Percentiles rank a stretch among this genome's conserved stretches.
Conservation (phyloP, 2,888 invertebrate genomes). For the Pimpla rufipes region DNA sequence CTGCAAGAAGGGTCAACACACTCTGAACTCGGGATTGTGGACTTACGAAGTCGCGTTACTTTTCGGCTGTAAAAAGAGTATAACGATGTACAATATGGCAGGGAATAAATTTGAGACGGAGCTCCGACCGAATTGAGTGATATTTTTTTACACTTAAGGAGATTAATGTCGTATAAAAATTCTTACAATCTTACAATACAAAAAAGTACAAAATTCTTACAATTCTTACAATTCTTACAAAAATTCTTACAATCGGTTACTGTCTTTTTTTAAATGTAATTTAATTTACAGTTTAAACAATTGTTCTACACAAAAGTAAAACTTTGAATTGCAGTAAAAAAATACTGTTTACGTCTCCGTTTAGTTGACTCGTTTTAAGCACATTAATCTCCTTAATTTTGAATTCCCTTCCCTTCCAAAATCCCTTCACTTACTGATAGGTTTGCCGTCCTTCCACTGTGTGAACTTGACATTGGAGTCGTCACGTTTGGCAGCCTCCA, state of each 20-base stretch:
- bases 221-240: too few species aligned
- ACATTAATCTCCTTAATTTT: not conserved
- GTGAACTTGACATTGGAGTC: constrained; percentile 93
- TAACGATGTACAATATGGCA: constrained; percentile 32
- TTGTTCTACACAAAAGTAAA: too few species aligned
- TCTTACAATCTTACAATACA: too few species aligned
- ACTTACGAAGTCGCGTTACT: constrained; percentile 73
- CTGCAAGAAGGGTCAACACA: constrained; percentile 22
- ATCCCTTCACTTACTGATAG: constrained; percentile 90
- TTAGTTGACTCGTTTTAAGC: not conserved
- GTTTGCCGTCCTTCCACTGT: constrained; percentile 96
- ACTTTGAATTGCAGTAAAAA: too few species aligned
- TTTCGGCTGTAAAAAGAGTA: constrained; percentile 79
- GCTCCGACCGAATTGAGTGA: not conserved
- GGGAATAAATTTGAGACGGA: constrained; percentile 8
- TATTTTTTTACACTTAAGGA: not conserved
- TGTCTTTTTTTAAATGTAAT: too few species aligned
- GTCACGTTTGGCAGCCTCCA: constrained; percentile 92
- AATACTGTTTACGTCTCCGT: too few species aligned
- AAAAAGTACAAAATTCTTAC: too few species aligned
- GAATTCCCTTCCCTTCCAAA: not conserved
- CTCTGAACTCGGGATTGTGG: constrained; percentile 19
- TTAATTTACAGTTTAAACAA: too few species aligned
- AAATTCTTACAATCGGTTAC: too few species aligned
- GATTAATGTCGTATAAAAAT: too few species aligned